These are phyloP conservation scores for Microplitis manilae DNA, from an alignment of 2,888 invertebrate species.

Conservation along the genomic window DNA sequence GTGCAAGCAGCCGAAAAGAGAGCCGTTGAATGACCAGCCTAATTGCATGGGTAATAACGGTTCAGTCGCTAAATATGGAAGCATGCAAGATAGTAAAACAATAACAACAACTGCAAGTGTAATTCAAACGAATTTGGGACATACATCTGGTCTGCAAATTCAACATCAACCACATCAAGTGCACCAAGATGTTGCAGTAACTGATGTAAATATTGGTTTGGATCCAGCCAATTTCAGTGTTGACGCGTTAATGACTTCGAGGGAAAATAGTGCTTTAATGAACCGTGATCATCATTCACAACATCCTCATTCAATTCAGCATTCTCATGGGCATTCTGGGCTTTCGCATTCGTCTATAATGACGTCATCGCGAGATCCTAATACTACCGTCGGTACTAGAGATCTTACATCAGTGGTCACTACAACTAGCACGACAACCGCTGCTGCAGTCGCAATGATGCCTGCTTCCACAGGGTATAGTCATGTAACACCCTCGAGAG, in stretches of 20 bases:
- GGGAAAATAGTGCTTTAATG: conserved; percentile 62
- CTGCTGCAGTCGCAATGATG: conserved; percentile 68
- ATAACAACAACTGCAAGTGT: conserved; percentile 61
- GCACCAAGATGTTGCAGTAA: conserved; percentile 61
- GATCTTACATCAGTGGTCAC: conserved; percentile 44
- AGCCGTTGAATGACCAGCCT: conserved; percentile 76
- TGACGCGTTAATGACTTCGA: conserved; percentile 76
- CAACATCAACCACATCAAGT: conserved; percentile 59
- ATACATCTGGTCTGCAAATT: conserved; percentile 58
- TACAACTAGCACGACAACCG: conserved; percentile 62
- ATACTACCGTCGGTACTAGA: conserved; percentile 46
- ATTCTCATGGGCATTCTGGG: conserved; percentile 57
- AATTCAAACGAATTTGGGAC: conserved; percentile 62
- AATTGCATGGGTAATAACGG: conserved; percentile 48
- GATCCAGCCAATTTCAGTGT: conserved; percentile 75
- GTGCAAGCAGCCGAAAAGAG: conserved; percentile 77
- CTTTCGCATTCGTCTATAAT: conserved; percentile 58
- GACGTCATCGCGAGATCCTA: conserved; percentile 53
- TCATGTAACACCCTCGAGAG: conserved; percentile 63
- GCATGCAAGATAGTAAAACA: conserved; percentile 73
- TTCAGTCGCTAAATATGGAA: conserved; percentile 29
- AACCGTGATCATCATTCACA: conserved; percentile 51
- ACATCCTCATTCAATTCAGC: conserved; percentile 58
- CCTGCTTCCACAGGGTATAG: conserved; percentile 63
- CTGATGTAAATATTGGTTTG: conserved; percentile 67